phyloP scores from a whole-genome alignment of 2,797 vertebrate species.

The Aotus griseimembra region DNA sequence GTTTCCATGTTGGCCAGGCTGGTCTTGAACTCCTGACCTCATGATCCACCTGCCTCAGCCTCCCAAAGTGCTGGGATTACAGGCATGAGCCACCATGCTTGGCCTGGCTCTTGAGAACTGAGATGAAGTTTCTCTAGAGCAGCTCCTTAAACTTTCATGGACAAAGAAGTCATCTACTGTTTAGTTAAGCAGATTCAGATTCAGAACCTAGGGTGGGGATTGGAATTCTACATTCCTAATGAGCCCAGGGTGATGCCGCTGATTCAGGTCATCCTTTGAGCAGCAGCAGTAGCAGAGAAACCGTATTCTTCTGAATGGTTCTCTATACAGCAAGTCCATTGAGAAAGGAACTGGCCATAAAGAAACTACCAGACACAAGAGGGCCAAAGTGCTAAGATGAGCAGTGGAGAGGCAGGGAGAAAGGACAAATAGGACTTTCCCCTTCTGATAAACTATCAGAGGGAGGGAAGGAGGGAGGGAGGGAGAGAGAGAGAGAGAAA shows the following conservation, averaged over 20 bases:
- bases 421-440: neutral
- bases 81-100: neutral
- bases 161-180: neutral
- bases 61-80: neutral
- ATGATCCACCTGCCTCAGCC: neutral
- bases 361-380: neutral
- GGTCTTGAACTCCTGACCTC: neutral
- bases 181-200: neutral
- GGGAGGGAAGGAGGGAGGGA: neutral
- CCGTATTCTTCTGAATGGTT: neutral
- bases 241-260: rapidly evolving
- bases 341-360: neutral
- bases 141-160: neutral
- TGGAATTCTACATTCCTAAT: neutral
- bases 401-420: neutral
- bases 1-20: neutral
- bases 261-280: too few relatives aligned
- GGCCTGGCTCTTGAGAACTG: too few relatives aligned
- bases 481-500: neutral
- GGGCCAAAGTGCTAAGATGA: neutral
- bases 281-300: neutral
- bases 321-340: neutral
- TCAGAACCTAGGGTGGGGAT: neutral
- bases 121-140: neutral
- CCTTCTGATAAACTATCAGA: neutral